These are phyloP conservation scores for Aphelinus atriplicis DNA, from an alignment of 1,140 invertebrate species.

Conservation along the genomic window DNA sequence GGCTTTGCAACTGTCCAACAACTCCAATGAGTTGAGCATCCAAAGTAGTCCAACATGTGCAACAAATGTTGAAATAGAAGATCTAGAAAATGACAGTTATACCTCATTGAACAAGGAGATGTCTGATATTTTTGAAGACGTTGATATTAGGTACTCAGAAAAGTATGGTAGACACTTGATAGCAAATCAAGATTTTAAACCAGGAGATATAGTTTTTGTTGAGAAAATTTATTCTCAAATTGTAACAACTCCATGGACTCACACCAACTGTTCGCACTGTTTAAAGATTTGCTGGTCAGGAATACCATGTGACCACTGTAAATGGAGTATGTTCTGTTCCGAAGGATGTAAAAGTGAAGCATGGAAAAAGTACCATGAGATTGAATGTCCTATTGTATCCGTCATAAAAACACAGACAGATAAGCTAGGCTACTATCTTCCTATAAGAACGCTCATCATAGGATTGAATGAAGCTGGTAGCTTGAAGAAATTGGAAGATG, in stretches of 20 bases:
- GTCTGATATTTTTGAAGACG: background rate
- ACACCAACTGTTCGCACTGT: background rate
- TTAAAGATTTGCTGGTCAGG: background rate
- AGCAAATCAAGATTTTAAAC: too few relatives aligned
- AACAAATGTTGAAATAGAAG: too few relatives aligned
- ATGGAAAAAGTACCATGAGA: background rate
- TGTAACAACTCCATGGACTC: background rate
- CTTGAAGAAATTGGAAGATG: too few relatives aligned
- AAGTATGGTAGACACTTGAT: background rate
- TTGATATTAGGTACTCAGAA: background rate
- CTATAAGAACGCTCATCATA: too few relatives aligned
- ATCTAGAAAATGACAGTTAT: background rate
- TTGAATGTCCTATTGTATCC: background rate
- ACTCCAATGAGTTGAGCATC: background rate
- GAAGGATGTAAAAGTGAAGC: background rate
- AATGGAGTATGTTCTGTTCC: too few relatives aligned
- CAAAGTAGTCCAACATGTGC: background rate
- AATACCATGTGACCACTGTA: background rate
- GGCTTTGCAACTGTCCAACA: background rate
- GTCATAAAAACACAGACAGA: too few relatives aligned
- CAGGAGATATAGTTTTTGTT: background rate
- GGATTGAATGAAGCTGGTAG: too few relatives aligned
- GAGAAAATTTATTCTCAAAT: background rate
- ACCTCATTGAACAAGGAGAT: background rate
- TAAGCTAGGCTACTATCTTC: too few relatives aligned